Evolutionary conservation across 2,797 vertebrate genomes (phyloP).

Genomic region (Darevskia nairensis): DNA sequence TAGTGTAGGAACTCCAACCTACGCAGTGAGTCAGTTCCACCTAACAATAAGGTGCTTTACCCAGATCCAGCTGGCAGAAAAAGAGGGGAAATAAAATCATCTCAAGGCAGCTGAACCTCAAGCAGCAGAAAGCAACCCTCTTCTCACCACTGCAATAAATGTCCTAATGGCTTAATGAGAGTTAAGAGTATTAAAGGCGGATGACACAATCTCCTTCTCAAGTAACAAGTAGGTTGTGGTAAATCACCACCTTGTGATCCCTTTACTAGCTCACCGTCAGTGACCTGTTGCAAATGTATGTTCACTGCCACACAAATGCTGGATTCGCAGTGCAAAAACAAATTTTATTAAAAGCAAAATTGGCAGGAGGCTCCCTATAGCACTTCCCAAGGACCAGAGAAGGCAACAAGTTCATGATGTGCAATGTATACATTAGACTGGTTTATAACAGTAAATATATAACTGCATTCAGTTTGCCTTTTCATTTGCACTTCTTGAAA

Average conservation of each 20-base stretch:
- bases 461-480: too few species aligned
- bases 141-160: neutral
- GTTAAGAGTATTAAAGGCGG: slow-evolving; percentile 18
- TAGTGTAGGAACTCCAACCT: too few species aligned
- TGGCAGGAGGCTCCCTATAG: neutral
- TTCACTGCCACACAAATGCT: neutral
- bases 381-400: neutral
- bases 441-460: too few species aligned
- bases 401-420: neutral
- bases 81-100: neutral
- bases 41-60: too few species aligned
- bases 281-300: neutral
- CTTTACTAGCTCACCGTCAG: neutral
- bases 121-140: neutral
- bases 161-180: slow-evolving; percentile 3
- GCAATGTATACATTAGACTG: too few species aligned
- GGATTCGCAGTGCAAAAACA: neutral
- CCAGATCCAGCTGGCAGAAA: neutral
- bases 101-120: neutral
- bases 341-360: slow-evolving; percentile 13
- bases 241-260: neutral
- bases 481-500: too few species aligned
- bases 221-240: neutral
- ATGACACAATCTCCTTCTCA: neutral
- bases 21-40: too few species aligned